Base-by-base conservation (phyloP, 2,888 invertebrate species). In the Listrodromus nycthemerus region DNA sequence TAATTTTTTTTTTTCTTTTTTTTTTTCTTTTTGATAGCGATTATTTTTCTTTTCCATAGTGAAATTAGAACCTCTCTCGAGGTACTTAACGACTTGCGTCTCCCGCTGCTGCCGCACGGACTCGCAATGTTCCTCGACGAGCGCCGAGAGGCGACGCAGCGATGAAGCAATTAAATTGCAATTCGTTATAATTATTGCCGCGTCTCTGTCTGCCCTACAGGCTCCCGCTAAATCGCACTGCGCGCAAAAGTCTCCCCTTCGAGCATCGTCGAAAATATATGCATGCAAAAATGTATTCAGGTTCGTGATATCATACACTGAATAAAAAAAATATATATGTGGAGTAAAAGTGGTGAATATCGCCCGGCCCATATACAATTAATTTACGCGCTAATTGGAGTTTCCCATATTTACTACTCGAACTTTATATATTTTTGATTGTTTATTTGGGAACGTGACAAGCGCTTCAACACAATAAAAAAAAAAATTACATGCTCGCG, bases 111-210 rank as follows among this genome's bases (percentile, higher is more conserved):
- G 41, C 27, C 30, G 61, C 45, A 10, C 21, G 58, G 41, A 41
- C 27, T 7, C 58, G 37, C n/a, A 13, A 41, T 45, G 37, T 37
- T 21, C 41, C 21, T 24, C 71, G 19, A 67, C 65, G 71, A 58
- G 30, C 6, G 61, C 27, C 61, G 33, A 33, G n/a, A 61, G 5
- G 5, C 10, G 61, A 21, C 30, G 81, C 80, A 80, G 84, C 83
- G 84, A 87, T 88, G 87, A 85, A 88, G 90, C 89, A 88, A 91
- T 91, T 89, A 91, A 90, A 88, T 80, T 84, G 86, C 87, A 88
- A 88, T 89, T 89, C 87, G 87, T 90, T 89, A 89, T 89, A 90
- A 91, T 91, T 89, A 88, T 89, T 86, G 86, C 82, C 85, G 81
- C 69, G 69, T 82, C 76, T 67, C 71, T 73, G 33, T 80, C 61